Evolutionary conservation across 1,140 invertebrate species (phyloP), one percentile per base, ranked within the genome.

Genomic region (Trichonephila clavata): DNA sequence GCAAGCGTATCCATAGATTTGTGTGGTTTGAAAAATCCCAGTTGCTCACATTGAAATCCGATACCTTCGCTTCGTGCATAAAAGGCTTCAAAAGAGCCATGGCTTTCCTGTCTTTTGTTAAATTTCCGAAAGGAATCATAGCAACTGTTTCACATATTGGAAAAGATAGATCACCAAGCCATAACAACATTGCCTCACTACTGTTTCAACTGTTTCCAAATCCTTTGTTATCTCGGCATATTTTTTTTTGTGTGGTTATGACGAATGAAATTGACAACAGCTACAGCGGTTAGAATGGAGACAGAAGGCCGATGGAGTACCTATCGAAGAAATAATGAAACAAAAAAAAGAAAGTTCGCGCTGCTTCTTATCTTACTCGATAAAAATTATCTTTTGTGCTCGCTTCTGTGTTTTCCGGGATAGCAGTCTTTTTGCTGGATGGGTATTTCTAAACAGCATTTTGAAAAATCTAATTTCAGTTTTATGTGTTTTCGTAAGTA

Each of bases 1-100:
- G 96, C 77, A 96, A 96, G 6, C 96, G 95, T 71, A 96, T 95
- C 97, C 97, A 97, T 84, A 97, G 96, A 16, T 95, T 95, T 63
- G 96, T 96, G 4, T 97, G 97, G 94, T 97, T 97, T 6, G 91
- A 77, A 90, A 94, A 93, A 43, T 95, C 71, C 80, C 90, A 92
- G 21, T 83, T 81, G 21, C 90, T 89, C 7, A 94, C 86, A 84
- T 94, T 94, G 27, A 94, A 90, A 60, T 94, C 93, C 8, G 80
- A 71, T 3, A 27, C 61, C 7, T 60, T 65, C 14, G 43, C n/a
- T 61, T 87, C 92, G 8, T 80, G 18, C 20, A 60, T 21, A 80
- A 80, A 93, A 3, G 84, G 92, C 65, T n/a, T 93, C 27, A 93
- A 39, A 4, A 93, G 86, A 10, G 92, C 92, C 92, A 93, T 93